phyloP scores from a whole-genome alignment of 2,888 invertebrate species.

The Nowickia ferox region DNA sequence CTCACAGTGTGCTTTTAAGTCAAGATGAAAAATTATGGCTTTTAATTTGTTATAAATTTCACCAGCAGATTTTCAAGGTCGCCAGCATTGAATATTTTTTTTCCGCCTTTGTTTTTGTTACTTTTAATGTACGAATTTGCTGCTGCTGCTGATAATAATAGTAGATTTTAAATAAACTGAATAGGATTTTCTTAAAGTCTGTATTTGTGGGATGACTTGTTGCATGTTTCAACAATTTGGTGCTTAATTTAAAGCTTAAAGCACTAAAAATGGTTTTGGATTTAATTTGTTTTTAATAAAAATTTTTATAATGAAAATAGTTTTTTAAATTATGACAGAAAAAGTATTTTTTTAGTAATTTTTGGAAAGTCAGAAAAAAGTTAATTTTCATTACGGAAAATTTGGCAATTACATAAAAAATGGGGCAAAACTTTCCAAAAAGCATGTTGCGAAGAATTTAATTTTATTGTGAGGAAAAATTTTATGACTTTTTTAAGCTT shows the following conservation, averaged over 20 bases:
- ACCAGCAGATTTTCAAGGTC: slow-evolving; percentile 71
- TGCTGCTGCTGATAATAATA: slow-evolving; percentile 39
- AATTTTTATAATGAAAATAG: too few species aligned
- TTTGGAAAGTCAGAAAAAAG: too few species aligned
- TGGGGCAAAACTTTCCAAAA: too few species aligned
- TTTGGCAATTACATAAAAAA: too few species aligned
- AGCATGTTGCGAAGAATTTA: too few species aligned
- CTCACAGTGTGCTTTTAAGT: slow-evolving; percentile 74
- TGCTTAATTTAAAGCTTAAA: background rate
- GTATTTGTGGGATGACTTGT: background rate
- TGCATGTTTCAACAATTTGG: background rate
- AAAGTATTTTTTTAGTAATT: too few species aligned
- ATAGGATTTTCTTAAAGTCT: slow-evolving; percentile 20
- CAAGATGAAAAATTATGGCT: slow-evolving; percentile 82
- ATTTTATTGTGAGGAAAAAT: too few species aligned
- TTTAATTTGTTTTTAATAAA: too few species aligned
- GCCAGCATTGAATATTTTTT: slow-evolving; percentile 49
- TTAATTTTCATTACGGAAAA: too few species aligned
- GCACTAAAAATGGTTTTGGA: background rate
- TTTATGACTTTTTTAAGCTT: too few species aligned
- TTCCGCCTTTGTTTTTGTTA: background rate
- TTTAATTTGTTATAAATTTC: slow-evolving; percentile 81
- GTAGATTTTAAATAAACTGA: slow-evolving; percentile 37
- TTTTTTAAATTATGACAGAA: too few species aligned
- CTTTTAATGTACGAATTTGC: slow-evolving; percentile 28